Evolutionary conservation across 2,888 invertebrate species (phyloP).

Genomic region (Hedychridium roseum): DNA sequence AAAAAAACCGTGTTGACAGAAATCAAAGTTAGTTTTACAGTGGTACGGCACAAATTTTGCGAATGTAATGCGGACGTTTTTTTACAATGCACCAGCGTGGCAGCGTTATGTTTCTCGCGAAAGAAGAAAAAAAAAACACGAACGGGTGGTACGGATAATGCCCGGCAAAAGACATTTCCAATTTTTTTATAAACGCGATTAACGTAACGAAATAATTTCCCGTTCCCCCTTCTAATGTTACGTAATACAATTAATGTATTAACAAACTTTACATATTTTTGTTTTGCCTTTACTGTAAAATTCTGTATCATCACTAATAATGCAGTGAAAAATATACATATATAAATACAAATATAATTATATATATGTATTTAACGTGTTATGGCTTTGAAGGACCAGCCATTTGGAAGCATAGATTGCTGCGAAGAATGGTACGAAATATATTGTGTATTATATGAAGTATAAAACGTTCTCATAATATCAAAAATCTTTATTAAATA

Average conservation of each 20-base stretch:
- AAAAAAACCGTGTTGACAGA: slow-evolving; percentile 9
- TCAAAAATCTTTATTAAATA: slow-evolving; percentile 30
- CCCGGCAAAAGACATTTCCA: slow-evolving; percentile 44
- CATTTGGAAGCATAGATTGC: too few species aligned
- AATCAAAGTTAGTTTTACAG: slow-evolving; percentile 48
- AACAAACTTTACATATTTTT: slow-evolving; percentile 50
- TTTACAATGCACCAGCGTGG: slow-evolving; percentile 13
- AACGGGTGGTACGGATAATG: slow-evolving; percentile 11
- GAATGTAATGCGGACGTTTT: slow-evolving; percentile 22
- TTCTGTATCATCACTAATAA: slow-evolving; percentile 60
- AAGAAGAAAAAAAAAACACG: slow-evolving; percentile 17
- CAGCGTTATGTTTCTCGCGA: not conserved
- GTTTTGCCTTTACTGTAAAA: slow-evolving; percentile 48
- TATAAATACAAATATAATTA: slow-evolving; percentile 22
- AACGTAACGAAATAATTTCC: slow-evolving; percentile 29
- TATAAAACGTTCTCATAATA: slow-evolving; percentile 2
- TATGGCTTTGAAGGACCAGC: too few species aligned
- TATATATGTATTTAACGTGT: too few species aligned
- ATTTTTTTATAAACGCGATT: slow-evolving; percentile 39
- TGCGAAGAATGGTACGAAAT: too few species aligned
- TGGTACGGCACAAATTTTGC: slow-evolving; percentile 39
- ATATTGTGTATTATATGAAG: too few species aligned
- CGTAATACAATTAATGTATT: slow-evolving; percentile 58
- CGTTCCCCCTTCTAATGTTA: slow-evolving; percentile 35
- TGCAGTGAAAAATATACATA: slow-evolving; percentile 51